phyloP scores from a whole-genome alignment of 2,113 vertebrate genomes.

The Paralichthys olivaceus region DNA sequence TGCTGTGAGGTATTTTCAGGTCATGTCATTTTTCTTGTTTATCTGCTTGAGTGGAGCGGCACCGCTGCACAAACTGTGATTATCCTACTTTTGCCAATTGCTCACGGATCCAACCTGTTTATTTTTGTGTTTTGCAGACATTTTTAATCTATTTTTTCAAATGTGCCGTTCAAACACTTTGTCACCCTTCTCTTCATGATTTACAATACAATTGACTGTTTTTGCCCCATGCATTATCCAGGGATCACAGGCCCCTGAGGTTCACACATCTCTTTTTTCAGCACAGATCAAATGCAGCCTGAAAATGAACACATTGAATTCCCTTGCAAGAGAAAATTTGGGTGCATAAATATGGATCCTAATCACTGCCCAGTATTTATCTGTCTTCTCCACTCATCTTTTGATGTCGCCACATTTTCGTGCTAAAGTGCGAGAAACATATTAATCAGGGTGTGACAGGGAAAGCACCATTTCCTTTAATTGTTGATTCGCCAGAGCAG shows the following conservation, averaged over 20 bases:
- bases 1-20: constrained; percentile 48
- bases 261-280: constrained; percentile 77
- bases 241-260: constrained; percentile 79
- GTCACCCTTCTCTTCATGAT: constrained; percentile 70
- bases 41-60: constrained; percentile 16
- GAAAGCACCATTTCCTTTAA: constrained; percentile 55
- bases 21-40: constrained; percentile 46
- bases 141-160: constrained; percentile 30
- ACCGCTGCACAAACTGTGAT: constrained; percentile 47
- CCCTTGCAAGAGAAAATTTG: constrained; percentile 78
- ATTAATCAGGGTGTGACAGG: constrained; percentile 71
- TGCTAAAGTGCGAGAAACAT: constrained; percentile 73
- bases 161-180: constrained; percentile 68
- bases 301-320: constrained; percentile 75
- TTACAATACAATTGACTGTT: constrained; percentile 83
- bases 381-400: constrained; percentile 76
- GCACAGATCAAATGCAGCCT: constrained; percentile 82
- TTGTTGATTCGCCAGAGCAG: constrained; percentile 50
- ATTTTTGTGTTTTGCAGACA: constrained; percentile 52
- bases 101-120: constrained; percentile 58
- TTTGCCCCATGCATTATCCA: constrained; percentile 77
- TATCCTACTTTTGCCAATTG: constrained; percentile 40
- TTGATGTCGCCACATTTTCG: constrained; percentile 77
- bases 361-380: constrained; percentile 81
- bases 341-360: constrained; percentile 84